Evolutionary conservation across 2,888 invertebrate species (phyloP), one percentile per base, ranked within the genome.

Genomic region (Caenorhabditis afra): DNA sequence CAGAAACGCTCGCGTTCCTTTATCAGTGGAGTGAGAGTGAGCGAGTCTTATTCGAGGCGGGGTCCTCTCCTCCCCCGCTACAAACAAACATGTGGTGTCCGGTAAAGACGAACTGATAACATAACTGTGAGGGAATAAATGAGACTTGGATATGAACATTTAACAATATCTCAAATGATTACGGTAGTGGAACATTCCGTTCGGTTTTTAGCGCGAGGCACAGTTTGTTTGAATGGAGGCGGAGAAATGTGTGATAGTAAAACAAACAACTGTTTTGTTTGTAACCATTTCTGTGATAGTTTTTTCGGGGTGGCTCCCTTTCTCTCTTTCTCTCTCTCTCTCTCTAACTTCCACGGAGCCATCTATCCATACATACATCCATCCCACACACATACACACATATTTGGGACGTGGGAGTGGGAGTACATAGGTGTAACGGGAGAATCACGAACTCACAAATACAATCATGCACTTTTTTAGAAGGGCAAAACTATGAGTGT

Each of bases 191-290:
- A 23, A 41, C 52, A 52, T 64, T 64, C 64, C 37, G 39, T 39
- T 52, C 29, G 29, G n/a, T n/a, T n/a, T n/a, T n/a, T n/a, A n/a
- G 52, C 52, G 41, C 41, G 64, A 64, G 64, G n/a, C n/a, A n/a
- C n/a, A n/a, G n/a, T n/a, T 64, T 64, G 52, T 64, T 50, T 41
- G 44, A 49, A 66, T 35, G 47, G 45, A 62, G 49, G 55, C 22
- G 47, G 45, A 62, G 49, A 62, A 71, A 61, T 71, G 62, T 71
- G 73, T 73, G 64, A 73, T 73, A 73, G 73, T 73, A 73, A 73
- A 58, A 39, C 73, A 73, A 73, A 73, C 73, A 73, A 57, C 35
- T 50, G 64, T 64, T 73, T 29, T 73, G 73, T 73, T 73, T 50
- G 73, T 73, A 73, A 64, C 57, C 73, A 45, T 73, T 65, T 62